Conservation (phyloP, 2,113 vertebrate genomes). For the Elanoides forficatus region DNA sequence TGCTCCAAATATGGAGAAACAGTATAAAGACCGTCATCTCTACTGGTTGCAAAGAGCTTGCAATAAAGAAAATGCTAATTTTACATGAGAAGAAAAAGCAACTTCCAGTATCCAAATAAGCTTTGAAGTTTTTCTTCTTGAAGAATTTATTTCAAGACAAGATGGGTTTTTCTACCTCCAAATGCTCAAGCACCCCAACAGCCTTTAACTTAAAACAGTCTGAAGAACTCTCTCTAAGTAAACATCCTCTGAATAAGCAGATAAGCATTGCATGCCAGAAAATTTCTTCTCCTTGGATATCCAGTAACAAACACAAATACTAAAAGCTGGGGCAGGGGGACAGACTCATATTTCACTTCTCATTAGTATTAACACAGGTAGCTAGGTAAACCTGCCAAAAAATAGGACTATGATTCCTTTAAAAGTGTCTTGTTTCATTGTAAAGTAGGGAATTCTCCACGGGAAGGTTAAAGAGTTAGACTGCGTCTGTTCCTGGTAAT, state of each 20-base stretch:
- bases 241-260: neutral
- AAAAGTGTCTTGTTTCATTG: neutral
- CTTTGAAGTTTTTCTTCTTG: neutral
- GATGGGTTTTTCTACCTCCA: neutral
- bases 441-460: neutral
- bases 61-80: neutral
- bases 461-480: conserved; percentile 9
- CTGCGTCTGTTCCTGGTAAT: neutral
- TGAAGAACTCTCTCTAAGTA: neutral
- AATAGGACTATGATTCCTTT: neutral
- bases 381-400: neutral
- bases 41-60: neutral
- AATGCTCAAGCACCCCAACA: neutral
- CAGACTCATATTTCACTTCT: neutral
- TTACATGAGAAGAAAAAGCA: neutral
- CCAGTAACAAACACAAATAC: neutral
- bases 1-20: neutral
- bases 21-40: neutral
- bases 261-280: neutral
- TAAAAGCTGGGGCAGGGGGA: neutral
- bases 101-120: neutral
- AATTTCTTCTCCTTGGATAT: neutral
- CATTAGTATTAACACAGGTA: neutral
- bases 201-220: neutral
- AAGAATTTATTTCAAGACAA: neutral